Conservation (phyloP, 1,140 invertebrate genomes). For the Papilio polytes region DNA sequence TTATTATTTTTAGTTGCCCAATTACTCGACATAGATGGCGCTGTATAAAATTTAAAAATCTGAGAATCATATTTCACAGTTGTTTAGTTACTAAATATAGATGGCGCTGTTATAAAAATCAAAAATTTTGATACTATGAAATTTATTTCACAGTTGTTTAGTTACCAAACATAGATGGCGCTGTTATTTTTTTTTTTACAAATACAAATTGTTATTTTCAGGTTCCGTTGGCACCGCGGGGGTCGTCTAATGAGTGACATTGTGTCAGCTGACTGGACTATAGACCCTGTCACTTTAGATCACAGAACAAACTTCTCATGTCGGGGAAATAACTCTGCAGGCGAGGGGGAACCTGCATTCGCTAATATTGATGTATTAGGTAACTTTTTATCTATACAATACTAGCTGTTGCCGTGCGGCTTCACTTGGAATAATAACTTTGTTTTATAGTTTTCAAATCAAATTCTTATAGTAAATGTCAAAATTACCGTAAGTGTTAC, state of each 20-base stretch:
- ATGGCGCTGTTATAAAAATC: slow-evolving; percentile 2
- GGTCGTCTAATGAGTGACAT: slow-evolving; percentile 89
- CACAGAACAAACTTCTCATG: slow-evolving; percentile 95
- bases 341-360: slow-evolving; percentile 89
- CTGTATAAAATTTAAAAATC: neutral
- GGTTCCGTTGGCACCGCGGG: slow-evolving; percentile 92
- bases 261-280: slow-evolving; percentile 89
- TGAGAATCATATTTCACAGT: slow-evolving; percentile 41
- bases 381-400: slow-evolving; percentile 64
- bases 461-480: too few species aligned
- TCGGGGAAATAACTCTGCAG: slow-evolving; percentile 92
- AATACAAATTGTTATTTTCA: slow-evolving; percentile 46
- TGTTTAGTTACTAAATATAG: neutral
- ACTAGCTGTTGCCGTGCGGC: too few species aligned
- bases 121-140: too few species aligned
- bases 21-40: neutral
- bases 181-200: neutral
- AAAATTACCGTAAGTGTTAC: too few species aligned
- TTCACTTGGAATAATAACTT: too few species aligned
- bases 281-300: slow-evolving; percentile 91
- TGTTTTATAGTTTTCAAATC: too few species aligned
- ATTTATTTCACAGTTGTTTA: slow-evolving; percentile 39
- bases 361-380: slow-evolving; percentile 91
- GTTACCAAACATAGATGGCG: neutral
- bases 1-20: slow-evolving; percentile 38